Conservation (phyloP, 2,113 vertebrate genomes). For the Antechinus stuartii region DNA sequence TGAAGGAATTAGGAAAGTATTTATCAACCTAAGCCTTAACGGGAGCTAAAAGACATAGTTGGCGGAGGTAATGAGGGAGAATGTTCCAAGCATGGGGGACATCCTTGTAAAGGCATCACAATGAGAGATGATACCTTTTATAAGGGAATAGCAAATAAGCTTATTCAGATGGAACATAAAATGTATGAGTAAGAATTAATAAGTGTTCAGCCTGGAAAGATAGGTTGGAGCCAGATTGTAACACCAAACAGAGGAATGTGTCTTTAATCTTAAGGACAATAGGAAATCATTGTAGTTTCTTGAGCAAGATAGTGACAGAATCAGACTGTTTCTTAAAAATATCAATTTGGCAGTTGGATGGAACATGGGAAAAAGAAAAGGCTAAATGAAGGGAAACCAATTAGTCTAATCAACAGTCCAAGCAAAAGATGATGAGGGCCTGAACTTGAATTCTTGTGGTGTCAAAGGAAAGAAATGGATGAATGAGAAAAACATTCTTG, state of each 20-base stretch:
- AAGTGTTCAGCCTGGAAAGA: neutral
- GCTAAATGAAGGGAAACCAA: slow-evolving; percentile 2
- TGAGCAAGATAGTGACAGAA: neutral
- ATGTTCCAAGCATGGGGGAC: neutral
- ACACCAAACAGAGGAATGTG: neutral
- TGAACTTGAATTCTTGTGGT: slow-evolving; percentile 31
- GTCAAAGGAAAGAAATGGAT: neutral
- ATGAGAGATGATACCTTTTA: neutral
- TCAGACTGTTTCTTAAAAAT: neutral
- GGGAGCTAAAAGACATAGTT: neutral
- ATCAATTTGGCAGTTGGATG: neutral
- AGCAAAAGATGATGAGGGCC: neutral
- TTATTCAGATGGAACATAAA: neutral
- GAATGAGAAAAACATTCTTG: neutral
- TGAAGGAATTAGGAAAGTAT: neutral
- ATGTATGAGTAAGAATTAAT: neutral
- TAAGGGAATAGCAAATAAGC: neutral
- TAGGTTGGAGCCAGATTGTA: neutral
- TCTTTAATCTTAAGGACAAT: neutral
- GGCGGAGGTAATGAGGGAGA: neutral
- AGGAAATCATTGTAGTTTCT: neutral
- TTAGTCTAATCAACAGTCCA: slow-evolving; percentile 11
- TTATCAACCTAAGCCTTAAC: neutral
- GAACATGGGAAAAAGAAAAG: slow-evolving; percentile 13
- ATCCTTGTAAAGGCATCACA: neutral